Evolutionary conservation across 2,113 vertebrate species (phyloP).

Genomic region (Poeciliopsis occidentalis): DNA sequence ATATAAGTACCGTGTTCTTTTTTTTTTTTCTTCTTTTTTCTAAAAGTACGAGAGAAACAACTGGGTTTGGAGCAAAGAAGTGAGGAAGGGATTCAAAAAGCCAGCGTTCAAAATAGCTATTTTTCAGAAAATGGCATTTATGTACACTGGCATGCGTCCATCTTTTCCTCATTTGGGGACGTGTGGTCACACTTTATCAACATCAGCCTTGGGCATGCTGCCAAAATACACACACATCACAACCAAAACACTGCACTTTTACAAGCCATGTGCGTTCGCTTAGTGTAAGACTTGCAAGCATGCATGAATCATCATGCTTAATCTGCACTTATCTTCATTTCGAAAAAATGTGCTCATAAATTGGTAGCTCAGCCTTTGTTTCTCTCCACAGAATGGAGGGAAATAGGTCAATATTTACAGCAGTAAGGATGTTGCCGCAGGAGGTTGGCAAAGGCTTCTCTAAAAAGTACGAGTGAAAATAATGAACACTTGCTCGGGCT

Average conservation of each 20-base stretch:
- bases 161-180: conserved; percentile 42
- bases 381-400: neutral
- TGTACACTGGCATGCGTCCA: conserved; percentile 47
- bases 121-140: conserved; percentile 23
- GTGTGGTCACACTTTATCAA: conserved; percentile 69
- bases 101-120: conserved; percentile 10
- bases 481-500: neutral
- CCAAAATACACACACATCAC: conserved; percentile 60
- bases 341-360: conserved; percentile 7
- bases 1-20: conserved; percentile 32
- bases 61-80: neutral
- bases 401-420: conserved; percentile 12
- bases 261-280: conserved; percentile 60
- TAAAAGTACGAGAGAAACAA: conserved; percentile 2
- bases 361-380: conserved; percentile 19
- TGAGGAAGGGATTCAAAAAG: conserved; percentile 20
- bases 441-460: conserved; percentile 1
- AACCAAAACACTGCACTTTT: conserved; percentile 56
- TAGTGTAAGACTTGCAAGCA: conserved; percentile 31
- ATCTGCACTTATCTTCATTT: conserved; percentile 30
- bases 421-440: neutral
- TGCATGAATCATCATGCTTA: conserved; percentile 23
- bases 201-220: conserved; percentile 54
- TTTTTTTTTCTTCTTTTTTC: conserved; percentile 29
- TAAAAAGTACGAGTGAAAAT: neutral